phyloP scores from a whole-genome alignment of 2,113 vertebrate species.

The Himantopus leucocephalus region DNA sequence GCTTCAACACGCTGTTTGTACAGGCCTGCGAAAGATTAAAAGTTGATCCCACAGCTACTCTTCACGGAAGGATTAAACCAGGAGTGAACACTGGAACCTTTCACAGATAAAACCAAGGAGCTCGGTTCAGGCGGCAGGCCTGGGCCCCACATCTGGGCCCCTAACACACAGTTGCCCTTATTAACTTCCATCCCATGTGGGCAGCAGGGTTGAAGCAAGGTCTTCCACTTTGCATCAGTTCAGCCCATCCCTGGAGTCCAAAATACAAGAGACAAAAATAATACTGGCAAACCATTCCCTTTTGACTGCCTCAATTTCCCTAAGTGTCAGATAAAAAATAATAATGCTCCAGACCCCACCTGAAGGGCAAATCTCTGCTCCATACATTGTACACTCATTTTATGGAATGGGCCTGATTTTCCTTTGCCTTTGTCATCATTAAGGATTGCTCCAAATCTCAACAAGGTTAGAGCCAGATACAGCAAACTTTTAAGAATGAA shows the following conservation, averaged over 20 bases:
- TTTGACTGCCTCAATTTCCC: not conserved
- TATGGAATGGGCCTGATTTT: not conserved
- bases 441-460: not conserved
- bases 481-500: not conserved
- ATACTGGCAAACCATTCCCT: not conserved
- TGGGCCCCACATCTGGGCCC: not conserved
- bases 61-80: not conserved
- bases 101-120: not conserved
- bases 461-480: not conserved
- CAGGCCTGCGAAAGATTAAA: not conserved
- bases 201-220: not conserved
- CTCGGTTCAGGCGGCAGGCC: not conserved
- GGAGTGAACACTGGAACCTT: not conserved
- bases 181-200: rapidly evolving
- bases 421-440: not conserved
- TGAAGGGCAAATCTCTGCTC: not conserved
- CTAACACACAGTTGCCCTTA: not conserved
- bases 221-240: not conserved
- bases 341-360: not conserved
- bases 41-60: not conserved
- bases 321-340: not conserved
- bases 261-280: not conserved
- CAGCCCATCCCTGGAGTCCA: not conserved
- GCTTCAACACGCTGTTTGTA: not conserved
- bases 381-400: not conserved